phyloP scores from a whole-genome alignment of 1,140 invertebrate species.

The Drosophila rufa region DNA sequence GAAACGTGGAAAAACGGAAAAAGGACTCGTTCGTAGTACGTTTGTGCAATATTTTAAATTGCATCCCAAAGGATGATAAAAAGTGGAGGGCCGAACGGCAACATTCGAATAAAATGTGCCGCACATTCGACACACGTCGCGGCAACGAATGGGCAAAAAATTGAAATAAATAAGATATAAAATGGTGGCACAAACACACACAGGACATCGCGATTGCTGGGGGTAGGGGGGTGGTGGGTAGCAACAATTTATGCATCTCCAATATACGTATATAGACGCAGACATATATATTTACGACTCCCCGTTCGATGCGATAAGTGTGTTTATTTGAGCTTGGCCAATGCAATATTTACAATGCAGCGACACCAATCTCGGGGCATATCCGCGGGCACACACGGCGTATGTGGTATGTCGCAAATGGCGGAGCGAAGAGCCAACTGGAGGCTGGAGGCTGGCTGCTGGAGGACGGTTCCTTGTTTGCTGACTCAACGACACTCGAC shows the following conservation, averaged over 20 bases:
- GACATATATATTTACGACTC: constrained; percentile 70
- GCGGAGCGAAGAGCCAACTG: neutral
- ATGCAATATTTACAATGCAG: constrained; percentile 71
- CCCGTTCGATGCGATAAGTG: constrained; percentile 66
- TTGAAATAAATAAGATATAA: constrained; percentile 83
- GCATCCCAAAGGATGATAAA: constrained; percentile 63
- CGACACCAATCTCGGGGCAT: constrained; percentile 63
- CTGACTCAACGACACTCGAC: constrained; percentile 67
- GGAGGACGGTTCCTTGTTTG: constrained; percentile 30
- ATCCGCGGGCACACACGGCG: constrained; percentile 38
- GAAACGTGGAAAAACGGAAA: constrained; percentile 17
- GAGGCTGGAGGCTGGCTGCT: neutral
- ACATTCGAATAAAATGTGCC: constrained; percentile 72
- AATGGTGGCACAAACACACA: constrained; percentile 53
- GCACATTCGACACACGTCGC: constrained; percentile 67
- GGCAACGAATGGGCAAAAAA: constrained; percentile 71
- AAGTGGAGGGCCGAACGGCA: constrained; percentile 17
- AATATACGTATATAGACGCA: constrained; percentile 28
- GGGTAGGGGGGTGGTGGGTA: neutral
- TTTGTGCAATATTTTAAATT: constrained; percentile 73
- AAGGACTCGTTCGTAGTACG: constrained; percentile 23
- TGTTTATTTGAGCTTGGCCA: constrained; percentile 72
- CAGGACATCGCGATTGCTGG: constrained; percentile 5
- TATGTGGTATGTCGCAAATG: constrained; percentile 59
- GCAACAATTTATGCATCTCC: constrained; percentile 67